phyloP scores from a whole-genome alignment of 2,113 vertebrate species.

The Corythoichthys haematopterus region DNA sequence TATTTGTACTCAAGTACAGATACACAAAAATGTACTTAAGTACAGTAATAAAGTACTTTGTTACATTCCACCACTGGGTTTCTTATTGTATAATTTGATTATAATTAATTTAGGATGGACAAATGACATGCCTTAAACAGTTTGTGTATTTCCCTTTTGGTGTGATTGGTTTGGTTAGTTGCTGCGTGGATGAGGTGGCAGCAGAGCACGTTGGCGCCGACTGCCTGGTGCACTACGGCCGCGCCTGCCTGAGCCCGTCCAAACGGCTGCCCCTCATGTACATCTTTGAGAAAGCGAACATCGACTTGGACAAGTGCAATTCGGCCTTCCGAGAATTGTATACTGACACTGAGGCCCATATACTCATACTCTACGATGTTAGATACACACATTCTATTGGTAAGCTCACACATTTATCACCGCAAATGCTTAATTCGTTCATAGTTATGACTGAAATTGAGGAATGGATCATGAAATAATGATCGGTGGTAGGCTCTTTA shows the following conservation, averaged over 20 bases:
- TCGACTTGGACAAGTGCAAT: slow-evolving; percentile 72
- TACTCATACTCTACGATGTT: slow-evolving; percentile 83
- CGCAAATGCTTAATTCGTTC: too few species aligned
- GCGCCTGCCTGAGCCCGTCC: slow-evolving; percentile 85
- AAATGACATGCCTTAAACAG: background rate
- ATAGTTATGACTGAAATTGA: background rate
- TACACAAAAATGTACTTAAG: too few species aligned
- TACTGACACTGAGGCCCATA: slow-evolving; percentile 65
- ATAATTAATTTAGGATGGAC: too few species aligned
- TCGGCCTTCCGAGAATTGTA: slow-evolving; percentile 76
- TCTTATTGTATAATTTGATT: too few species aligned
- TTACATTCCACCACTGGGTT: background rate
- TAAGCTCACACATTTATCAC: slow-evolving; percentile 24
- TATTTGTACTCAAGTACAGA: too few species aligned
- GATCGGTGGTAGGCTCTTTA: background rate
- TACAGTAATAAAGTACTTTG: too few species aligned
- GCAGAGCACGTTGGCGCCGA: slow-evolving; percentile 82
- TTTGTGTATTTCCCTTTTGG: background rate
- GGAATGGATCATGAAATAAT: background rate
- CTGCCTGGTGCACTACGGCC: slow-evolving; percentile 86
- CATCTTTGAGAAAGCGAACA: slow-evolving; percentile 75
- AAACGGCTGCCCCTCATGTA: slow-evolving; percentile 78
- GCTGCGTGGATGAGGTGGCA: slow-evolving; percentile 92
- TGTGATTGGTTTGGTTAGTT: slow-evolving; percentile 67
- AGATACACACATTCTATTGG: slow-evolving; percentile 63